A percentile compares a stretch with the other conserved stretches of the same genome.
These are phyloP conservation scores for Acanthacorydalis orientalis DNA, from an alignment of 2,888 invertebrate species.

Conservation along the genomic window DNA sequence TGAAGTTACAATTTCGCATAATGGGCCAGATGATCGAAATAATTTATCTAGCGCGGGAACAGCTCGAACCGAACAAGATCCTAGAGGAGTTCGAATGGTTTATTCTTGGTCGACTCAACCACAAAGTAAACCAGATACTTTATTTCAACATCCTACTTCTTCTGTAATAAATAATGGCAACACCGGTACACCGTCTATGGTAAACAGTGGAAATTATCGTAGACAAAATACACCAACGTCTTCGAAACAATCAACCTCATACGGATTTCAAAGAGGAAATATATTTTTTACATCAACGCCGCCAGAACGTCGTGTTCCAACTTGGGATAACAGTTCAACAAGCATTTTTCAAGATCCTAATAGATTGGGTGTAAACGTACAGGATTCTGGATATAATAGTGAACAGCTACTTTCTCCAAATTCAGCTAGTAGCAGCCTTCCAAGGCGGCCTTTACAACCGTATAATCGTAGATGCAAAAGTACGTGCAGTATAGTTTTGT, in stretches of 20 bases:
- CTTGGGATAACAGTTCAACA: neutral
- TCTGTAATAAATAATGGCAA: slow-evolving; percentile 8
- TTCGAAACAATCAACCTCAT: slow-evolving; percentile 12
- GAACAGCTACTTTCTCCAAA: slow-evolving; percentile 28
- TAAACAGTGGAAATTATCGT: too few species aligned
- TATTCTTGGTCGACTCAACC: slow-evolving; percentile 24
- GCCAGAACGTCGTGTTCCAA: slow-evolving; percentile 15
- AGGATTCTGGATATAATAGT: slow-evolving; percentile 37
- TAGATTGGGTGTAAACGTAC: slow-evolving; percentile 12
- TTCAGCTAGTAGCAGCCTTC: slow-evolving; percentile 18
- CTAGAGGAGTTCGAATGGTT: slow-evolving; percentile 34
- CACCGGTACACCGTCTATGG: slow-evolving; percentile 4
- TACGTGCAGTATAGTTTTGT: slow-evolving; percentile 50
- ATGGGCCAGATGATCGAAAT: slow-evolving; percentile 13
- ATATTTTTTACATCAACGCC: slow-evolving; percentile 34
- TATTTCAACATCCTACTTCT: slow-evolving; percentile 7
- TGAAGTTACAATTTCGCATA: slow-evolving; percentile 43
- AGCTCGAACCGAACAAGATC: slow-evolving; percentile 24
- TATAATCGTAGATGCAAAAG: slow-evolving; percentile 39
- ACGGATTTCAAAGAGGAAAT: slow-evolving; percentile 33
- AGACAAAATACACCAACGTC: slow-evolving; percentile 4
- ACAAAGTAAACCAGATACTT: neutral
- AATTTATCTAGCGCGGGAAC: slow-evolving; percentile 21
- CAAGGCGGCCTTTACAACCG: slow-evolving; percentile 21
- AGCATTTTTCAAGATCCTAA: neutral